A percentile compares a stretch with the other conserved stretches of the same genome.
Conservation (phyloP, 2,113 vertebrate species). For the Mirza zaza region DNA sequence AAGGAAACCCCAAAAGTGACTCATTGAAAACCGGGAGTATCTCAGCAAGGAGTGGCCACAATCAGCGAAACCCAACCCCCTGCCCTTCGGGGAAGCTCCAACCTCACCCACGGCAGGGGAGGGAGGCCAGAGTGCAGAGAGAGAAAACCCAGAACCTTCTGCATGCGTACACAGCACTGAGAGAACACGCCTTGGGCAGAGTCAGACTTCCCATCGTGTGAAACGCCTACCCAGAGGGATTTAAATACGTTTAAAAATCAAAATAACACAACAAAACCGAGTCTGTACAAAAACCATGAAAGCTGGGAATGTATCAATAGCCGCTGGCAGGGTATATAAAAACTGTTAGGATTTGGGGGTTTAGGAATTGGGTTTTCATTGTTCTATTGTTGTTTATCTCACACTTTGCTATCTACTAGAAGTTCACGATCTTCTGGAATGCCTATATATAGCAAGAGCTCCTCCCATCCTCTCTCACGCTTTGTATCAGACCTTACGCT, state of each 20-base stretch:
- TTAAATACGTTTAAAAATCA: background rate
- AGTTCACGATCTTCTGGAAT: background rate
- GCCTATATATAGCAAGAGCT: background rate
- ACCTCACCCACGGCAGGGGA: accelerated
- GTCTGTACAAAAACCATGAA: background rate
- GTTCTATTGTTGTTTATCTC: conserved; percentile 73
- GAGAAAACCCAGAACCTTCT: background rate
- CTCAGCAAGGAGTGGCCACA: background rate
- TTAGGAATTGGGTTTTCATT: conserved; percentile 69
- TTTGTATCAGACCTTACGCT: background rate
- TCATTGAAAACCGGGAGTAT: background rate
- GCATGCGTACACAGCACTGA: background rate
- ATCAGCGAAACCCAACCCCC: accelerated
- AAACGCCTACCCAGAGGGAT: background rate
- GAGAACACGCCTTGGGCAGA: background rate
- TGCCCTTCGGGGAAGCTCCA: background rate
- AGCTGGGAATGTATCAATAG: conserved; percentile 42
- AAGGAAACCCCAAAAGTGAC: background rate
- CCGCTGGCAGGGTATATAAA: background rate
- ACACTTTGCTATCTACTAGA: conserved; percentile 73
- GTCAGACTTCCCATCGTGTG: background rate
- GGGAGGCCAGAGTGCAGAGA: background rate
- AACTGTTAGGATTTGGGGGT: background rate
- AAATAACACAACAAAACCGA: conserved; percentile 11
- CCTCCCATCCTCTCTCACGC: background rate